A percentile compares a stretch with the other conserved stretches of the same genome.
phyloP scores from a whole-genome alignment of 1,140 invertebrate genomes.

The Aradophagus sp. region DNA sequence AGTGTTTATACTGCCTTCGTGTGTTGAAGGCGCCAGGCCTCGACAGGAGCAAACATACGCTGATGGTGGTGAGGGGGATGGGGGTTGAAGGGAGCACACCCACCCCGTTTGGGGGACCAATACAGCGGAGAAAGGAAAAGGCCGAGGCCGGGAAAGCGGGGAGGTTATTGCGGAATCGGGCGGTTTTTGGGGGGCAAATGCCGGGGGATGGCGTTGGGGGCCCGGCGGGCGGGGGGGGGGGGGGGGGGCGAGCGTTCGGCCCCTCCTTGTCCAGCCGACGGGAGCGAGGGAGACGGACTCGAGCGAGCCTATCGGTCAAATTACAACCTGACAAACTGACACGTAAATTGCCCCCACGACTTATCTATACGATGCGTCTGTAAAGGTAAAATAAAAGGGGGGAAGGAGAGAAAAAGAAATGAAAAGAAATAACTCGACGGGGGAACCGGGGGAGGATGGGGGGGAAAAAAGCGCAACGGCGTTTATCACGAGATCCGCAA shows the following conservation, averaged over 20 bases:
- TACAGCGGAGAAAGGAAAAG: too few species aligned
- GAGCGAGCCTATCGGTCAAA: slow-evolving; percentile 66
- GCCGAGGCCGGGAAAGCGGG: too few species aligned
- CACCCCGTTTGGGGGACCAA: too few species aligned
- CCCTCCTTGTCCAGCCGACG: too few species aligned
- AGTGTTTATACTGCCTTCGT: too few species aligned
- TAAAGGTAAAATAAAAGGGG: slow-evolving; percentile 21
- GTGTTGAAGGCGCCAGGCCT: too few species aligned
- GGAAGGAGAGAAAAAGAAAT: slow-evolving; percentile 23
- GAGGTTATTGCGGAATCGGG: too few species aligned
- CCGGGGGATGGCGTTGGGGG: too few species aligned
- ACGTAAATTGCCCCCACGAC: slow-evolving; percentile 69
- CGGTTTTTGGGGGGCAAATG: too few species aligned
- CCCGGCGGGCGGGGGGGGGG: slow-evolving; percentile 16
- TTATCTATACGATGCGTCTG: slow-evolving; percentile 61
- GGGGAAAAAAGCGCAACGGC: slow-evolving; percentile 39
- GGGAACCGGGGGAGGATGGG: slow-evolving; percentile 20
- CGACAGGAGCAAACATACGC: too few species aligned
- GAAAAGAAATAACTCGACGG: slow-evolving; percentile 13
- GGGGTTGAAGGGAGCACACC: too few species aligned
- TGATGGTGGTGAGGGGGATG: too few species aligned
- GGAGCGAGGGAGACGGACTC: slow-evolving; percentile 41
- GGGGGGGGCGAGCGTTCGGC: slow-evolving; percentile 60
- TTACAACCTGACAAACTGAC: slow-evolving; percentile 72
- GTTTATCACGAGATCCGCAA: slow-evolving; percentile 48